These are phyloP conservation scores for Meda fulgida DNA, from an alignment of 2,797 vertebrate genomes.

Conservation along the genomic window DNA sequence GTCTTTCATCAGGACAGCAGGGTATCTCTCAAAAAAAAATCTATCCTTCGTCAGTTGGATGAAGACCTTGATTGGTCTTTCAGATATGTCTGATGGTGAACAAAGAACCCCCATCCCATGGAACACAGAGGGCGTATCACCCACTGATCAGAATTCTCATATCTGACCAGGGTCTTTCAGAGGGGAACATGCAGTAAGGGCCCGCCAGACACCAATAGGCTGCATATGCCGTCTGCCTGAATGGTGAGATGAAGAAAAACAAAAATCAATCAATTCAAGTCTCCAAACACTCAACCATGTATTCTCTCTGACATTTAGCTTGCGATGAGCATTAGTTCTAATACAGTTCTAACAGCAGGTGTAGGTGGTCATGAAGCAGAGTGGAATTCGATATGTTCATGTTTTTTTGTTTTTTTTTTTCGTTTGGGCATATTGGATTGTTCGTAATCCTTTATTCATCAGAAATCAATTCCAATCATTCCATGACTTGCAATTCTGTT, in stretches of 20 bases:
- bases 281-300: conserved; percentile 4
- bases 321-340: conserved; percentile 17
- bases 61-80: conserved; percentile 71
- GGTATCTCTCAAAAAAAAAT: conserved; percentile 64
- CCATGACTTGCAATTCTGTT: conserved; percentile 15
- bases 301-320: conserved; percentile 34
- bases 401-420: background rate
- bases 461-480: conserved; percentile 13
- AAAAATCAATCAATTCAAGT: conserved; percentile 43
- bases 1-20: conserved; percentile 64
- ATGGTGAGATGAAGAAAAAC: conserved; percentile 35
- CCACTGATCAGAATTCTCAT: conserved; percentile 58
- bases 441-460: background rate
- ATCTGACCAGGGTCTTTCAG: conserved; percentile 56
- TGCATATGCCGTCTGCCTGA: conserved; percentile 36
- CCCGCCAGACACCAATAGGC: conserved; percentile 53
- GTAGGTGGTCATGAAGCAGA: background rate
- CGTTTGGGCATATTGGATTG: background rate
- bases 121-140: conserved; percentile 56
- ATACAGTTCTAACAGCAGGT: background rate
- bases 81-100: conserved; percentile 61
- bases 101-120: conserved; percentile 53
- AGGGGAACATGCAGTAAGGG: conserved; percentile 44
- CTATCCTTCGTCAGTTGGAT: conserved; percentile 66
- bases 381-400: background rate